Evolutionary conservation across 2,113 vertebrate species (phyloP).

Genomic region (Nothocercus julius): DNA sequence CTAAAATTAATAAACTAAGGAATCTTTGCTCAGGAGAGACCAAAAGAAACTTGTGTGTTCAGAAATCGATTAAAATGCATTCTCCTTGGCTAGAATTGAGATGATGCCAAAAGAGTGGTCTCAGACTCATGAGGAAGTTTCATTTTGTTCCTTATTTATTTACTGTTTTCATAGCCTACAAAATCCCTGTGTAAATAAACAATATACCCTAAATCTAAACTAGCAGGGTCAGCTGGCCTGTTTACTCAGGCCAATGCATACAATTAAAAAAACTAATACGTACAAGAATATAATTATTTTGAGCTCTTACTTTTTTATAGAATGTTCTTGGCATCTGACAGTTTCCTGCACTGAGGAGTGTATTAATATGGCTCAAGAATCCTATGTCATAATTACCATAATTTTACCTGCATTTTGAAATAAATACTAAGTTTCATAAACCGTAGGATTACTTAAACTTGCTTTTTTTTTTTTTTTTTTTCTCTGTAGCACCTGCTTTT

Average conservation of each 20-base stretch:
- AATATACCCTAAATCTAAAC: background rate
- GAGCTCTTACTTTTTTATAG: background rate
- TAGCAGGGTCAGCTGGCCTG: background rate
- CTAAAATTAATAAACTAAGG: conserved; percentile 15
- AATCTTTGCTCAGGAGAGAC: background rate
- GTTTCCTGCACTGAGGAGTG: background rate
- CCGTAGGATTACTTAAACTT: background rate
- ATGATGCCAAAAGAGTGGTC: background rate
- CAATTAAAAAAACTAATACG: background rate
- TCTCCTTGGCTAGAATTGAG: background rate
- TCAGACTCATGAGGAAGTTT: background rate
- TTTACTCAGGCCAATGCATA: background rate
- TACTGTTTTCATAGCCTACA: background rate
- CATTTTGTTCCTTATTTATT: background rate
- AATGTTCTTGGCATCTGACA: background rate
- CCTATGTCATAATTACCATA: background rate
- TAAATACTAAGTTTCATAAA: background rate
- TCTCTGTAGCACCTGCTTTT: background rate
- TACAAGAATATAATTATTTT: background rate
- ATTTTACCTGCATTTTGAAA: background rate
- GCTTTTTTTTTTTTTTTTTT: background rate
- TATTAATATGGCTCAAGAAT: background rate
- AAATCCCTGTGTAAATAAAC: conserved; percentile 18
- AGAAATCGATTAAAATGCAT: conserved; percentile 8
- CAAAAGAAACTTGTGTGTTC: background rate